Percentiles rank a stretch among this genome's conserved stretches.
phyloP scores from a whole-genome alignment of 2,113 vertebrate genomes.

The Thamnophis sirtalis region DNA sequence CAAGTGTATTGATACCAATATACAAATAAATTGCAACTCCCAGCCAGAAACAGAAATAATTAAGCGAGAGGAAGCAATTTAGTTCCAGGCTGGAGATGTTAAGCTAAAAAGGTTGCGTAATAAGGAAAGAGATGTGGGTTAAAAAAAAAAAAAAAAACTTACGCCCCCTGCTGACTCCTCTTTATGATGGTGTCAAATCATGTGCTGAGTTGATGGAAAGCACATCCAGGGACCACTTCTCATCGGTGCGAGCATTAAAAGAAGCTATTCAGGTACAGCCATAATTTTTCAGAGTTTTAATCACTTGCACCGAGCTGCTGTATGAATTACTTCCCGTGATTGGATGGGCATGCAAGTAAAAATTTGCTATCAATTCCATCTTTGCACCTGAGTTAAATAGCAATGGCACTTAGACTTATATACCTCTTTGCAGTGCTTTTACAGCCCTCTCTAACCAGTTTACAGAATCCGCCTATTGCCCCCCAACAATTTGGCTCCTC shows the following conservation, averaged over 20 bases:
- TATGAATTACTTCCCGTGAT: neutral
- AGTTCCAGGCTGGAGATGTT: neutral
- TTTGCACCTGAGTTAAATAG: neutral
- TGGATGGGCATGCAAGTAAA: neutral
- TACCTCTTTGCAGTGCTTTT: too few species aligned
- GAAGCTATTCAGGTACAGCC: neutral
- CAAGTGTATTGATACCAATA: constrained; percentile 1
- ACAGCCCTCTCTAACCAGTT: too few species aligned
- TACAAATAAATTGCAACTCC: constrained; percentile 22
- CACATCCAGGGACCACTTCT: neutral
- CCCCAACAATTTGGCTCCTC: too few species aligned
- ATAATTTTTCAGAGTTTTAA: neutral
- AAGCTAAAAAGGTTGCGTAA: neutral
- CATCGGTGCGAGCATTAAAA: neutral
- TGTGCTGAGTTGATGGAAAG: neutral
- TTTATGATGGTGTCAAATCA: neutral
- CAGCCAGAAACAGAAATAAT: constrained; percentile 12
- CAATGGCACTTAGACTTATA: neutral
- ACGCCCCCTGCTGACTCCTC: neutral
- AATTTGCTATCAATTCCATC: too few species aligned
- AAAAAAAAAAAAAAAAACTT: too few species aligned
- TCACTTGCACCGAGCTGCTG: neutral
- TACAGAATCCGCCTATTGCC: too few species aligned
- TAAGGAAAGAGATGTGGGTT: neutral
- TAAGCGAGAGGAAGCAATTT: constrained; percentile 4